These are phyloP conservation scores for Drosophila ficusphila DNA, from an alignment of 1,140 invertebrate genomes.

Conservation along the genomic window DNA sequence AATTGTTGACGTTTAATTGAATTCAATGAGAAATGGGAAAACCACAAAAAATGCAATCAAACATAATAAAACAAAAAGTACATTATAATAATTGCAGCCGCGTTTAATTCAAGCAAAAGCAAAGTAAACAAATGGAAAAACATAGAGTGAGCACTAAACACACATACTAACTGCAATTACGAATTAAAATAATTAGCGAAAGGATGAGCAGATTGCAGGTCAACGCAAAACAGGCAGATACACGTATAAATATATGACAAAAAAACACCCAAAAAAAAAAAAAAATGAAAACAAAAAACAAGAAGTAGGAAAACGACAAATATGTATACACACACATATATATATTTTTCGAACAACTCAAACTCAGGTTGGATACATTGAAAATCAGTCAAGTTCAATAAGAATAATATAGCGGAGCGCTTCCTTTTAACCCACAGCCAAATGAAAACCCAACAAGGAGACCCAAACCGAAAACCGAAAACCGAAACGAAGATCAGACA, in stretches of 20 bases:
- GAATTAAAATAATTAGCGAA: constrained; percentile 53
- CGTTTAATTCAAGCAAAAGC: constrained; percentile 66
- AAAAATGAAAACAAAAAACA: too few relatives aligned
- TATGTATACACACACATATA: constrained; percentile 46
- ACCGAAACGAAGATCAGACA: constrained; percentile 30
- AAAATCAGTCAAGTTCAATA: constrained; percentile 78
- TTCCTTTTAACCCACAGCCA: constrained; percentile 79
- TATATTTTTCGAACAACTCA: constrained; percentile 83
- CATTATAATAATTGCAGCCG: constrained; percentile 58
- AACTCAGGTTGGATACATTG: constrained; percentile 82
- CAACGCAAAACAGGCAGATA: constrained; percentile 26
- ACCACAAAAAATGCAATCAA: constrained; percentile 69
- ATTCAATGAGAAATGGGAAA: constrained; percentile 70
- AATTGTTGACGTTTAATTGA: constrained; percentile 80
- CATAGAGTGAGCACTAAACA: constrained; percentile 80
- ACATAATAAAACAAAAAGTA: constrained; percentile 55
- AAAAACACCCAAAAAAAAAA: too few relatives aligned
- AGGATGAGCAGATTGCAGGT: constrained; percentile 26
- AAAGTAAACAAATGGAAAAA: constrained; percentile 57
- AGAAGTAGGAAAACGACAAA: constrained; percentile 40
- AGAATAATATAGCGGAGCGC: constrained; percentile 78
- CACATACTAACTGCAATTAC: constrained; percentile 57
- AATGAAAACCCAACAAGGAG: constrained; percentile 20
- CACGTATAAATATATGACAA: constrained; percentile 47
- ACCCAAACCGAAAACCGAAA: constrained; percentile 23